Evolutionary conservation across 2,888 invertebrate genomes (phyloP).

Genomic region (Caenorhabditis doughertyi): DNA sequence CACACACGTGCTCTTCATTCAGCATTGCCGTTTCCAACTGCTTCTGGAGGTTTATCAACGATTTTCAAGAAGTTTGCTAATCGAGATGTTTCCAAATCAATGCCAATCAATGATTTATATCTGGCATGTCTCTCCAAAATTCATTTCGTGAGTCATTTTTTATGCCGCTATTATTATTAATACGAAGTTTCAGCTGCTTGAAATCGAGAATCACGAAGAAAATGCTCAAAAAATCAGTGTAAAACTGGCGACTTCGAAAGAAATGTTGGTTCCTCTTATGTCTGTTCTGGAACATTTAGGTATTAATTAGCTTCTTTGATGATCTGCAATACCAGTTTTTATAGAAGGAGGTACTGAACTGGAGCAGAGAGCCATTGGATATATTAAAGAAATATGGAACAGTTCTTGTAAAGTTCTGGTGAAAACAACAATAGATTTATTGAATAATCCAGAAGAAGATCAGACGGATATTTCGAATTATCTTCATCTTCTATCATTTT

Average conservation of each 20-base stretch:
- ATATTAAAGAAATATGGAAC: conserved; percentile 34
- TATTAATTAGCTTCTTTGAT: background rate
- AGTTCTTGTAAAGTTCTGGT: conserved; percentile 2
- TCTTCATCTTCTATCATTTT: conserved; percentile 21
- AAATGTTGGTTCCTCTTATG: conserved; percentile 45
- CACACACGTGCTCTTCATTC: conserved; percentile 67
- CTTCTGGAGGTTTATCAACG: conserved; percentile 57
- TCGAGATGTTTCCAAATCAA: conserved; percentile 44
- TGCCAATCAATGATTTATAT: conserved; percentile 40
- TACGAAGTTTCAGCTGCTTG: conserved; percentile 36
- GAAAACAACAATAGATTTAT: background rate
- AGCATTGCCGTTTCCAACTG: conserved; percentile 39
- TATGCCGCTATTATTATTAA: background rate
- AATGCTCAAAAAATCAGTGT: conserved; percentile 25
- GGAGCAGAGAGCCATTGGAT: conserved; percentile 39
- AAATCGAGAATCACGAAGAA: conserved; percentile 39
- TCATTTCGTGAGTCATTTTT: conserved; percentile 54
- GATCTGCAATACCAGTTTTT: background rate
- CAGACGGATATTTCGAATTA: background rate
- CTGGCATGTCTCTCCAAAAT: conserved; percentile 44
- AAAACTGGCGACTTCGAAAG: conserved; percentile 25
- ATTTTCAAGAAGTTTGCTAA: conserved; percentile 70
- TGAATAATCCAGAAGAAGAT: background rate
- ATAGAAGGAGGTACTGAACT: conserved; percentile 48
- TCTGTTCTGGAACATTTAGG: conserved; percentile 53